Percentiles rank a stretch among this genome's conserved stretches.
Evolutionary conservation across 2,888 invertebrate species (phyloP).

Genomic region (Drosophila borealis): DNA sequence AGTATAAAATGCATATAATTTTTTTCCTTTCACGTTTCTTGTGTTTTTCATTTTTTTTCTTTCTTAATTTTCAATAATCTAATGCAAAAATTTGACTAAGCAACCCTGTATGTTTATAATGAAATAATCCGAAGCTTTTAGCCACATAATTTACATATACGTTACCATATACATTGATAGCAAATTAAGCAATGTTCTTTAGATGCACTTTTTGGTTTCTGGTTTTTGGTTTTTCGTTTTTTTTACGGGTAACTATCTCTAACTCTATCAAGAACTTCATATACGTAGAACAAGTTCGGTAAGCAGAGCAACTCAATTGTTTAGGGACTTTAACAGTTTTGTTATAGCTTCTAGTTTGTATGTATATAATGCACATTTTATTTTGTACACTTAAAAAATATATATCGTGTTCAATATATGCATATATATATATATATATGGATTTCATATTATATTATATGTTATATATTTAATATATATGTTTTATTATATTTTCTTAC

Average conservation of each 20-base stretch:
- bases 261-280: conserved; percentile 1
- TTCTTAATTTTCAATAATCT: conserved; percentile 36
- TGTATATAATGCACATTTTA: conserved; percentile 44
- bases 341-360: conserved; percentile 6
- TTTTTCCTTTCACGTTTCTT: background rate
- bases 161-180: conserved; percentile 25
- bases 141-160: conserved; percentile 49
- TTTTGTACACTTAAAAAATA: conserved; percentile 53
- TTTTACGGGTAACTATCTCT: background rate
- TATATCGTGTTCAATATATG: conserved; percentile 27
- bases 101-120: conserved; percentile 78
- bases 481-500: conserved; percentile 4
- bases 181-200: conserved; percentile 25
- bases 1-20: conserved; percentile 21
- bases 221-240: background rate
- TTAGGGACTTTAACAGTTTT: conserved; percentile 6
- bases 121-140: conserved; percentile 56
- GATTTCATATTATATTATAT: conserved; percentile 1
- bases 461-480: conserved; percentile 9
- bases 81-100: conserved; percentile 80
- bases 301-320: conserved; percentile 34
- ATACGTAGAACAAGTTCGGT: conserved; percentile 9
- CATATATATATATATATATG: conserved; percentile 9
- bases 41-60: background rate
- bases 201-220: background rate